Percentiles rank a stretch among this genome's conserved stretches.
These are phyloP conservation scores for Polydrusus tereticollis DNA, from an alignment of 2,888 invertebrate genomes.

Conservation along the genomic window DNA sequence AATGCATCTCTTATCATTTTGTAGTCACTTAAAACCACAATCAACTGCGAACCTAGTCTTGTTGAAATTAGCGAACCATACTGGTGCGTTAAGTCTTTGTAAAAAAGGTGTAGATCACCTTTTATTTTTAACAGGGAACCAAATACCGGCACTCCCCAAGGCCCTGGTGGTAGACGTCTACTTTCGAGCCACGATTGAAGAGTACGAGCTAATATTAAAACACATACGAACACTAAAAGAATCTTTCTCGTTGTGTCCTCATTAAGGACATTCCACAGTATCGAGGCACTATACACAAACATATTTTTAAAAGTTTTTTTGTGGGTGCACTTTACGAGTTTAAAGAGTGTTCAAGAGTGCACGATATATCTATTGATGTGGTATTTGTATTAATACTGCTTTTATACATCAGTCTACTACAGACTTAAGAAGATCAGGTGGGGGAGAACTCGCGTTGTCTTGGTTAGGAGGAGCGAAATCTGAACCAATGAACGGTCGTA, in stretches of 20 bases:
- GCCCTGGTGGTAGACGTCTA: constrained; percentile 83
- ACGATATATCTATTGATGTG: constrained; percentile 57
- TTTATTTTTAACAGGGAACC: constrained; percentile 88
- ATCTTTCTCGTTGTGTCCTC: constrained; percentile 64
- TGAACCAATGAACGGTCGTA: constrained; percentile 53
- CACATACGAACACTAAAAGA: constrained; percentile 70
- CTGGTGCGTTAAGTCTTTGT: constrained; percentile 80
- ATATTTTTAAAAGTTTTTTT: constrained; percentile 57
- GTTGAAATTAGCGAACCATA: constrained; percentile 89
- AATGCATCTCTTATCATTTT: constrained; percentile 88
- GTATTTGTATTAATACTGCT: constrained; percentile 58
- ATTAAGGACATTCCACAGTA: constrained; percentile 67
- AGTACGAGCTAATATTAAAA: constrained; percentile 66
- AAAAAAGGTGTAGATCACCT: constrained; percentile 81
- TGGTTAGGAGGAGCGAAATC: constrained; percentile 56
- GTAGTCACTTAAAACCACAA: constrained; percentile 89
- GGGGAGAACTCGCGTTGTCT: constrained; percentile 52
- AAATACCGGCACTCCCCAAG: constrained; percentile 87
- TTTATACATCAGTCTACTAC: constrained; percentile 59
- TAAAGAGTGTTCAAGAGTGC: constrained; percentile 52
- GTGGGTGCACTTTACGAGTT: constrained; percentile 28
- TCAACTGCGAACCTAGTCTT: constrained; percentile 83
- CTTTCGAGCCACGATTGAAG: constrained; percentile 63
- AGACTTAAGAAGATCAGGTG: constrained; percentile 55
- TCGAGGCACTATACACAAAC: constrained; percentile 69